Percentiles rank a stretch among this genome's conserved stretches.
Evolutionary conservation across 2,797 vertebrate genomes (phyloP).

Genomic region (Gallirallus australis): DNA sequence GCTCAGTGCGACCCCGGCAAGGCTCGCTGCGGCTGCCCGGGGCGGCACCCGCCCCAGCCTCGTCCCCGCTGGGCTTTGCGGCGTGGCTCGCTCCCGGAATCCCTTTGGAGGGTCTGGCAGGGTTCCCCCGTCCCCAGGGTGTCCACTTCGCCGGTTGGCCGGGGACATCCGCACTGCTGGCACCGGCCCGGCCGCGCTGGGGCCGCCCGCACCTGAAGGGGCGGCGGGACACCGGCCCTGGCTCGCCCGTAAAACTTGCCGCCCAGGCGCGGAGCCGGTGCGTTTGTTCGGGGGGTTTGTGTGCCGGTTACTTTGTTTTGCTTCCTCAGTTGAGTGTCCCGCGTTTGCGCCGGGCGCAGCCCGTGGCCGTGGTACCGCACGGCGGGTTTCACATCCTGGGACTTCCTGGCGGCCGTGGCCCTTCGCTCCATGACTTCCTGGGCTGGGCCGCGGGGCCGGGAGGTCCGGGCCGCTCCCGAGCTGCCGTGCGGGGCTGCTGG

Average conservation of each 20-base stretch:
- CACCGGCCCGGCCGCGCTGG: too few relatives aligned
- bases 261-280: neutral
- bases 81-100: neutral
- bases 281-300: neutral
- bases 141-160: neutral
- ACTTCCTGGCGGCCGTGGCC: neutral
- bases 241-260: neutral
- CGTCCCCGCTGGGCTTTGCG: neutral
- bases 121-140: neutral
- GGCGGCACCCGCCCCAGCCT: neutral
- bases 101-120: neutral
- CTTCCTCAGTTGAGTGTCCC: neutral
- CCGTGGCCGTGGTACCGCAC: neutral
- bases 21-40: neutral
- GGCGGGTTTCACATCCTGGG: neutral
- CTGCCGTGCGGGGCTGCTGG: neutral
- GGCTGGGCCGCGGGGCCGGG: neutral
- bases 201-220: neutral
- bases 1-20: neutral
- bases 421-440: neutral
- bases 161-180: neutral
- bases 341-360: neutral
- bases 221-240: neutral
- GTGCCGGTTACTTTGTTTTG: too few relatives aligned
- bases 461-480: neutral